These are phyloP conservation scores for Styela clava DNA, from an alignment of 23 tunicate species.

Conservation along the genomic window DNA sequence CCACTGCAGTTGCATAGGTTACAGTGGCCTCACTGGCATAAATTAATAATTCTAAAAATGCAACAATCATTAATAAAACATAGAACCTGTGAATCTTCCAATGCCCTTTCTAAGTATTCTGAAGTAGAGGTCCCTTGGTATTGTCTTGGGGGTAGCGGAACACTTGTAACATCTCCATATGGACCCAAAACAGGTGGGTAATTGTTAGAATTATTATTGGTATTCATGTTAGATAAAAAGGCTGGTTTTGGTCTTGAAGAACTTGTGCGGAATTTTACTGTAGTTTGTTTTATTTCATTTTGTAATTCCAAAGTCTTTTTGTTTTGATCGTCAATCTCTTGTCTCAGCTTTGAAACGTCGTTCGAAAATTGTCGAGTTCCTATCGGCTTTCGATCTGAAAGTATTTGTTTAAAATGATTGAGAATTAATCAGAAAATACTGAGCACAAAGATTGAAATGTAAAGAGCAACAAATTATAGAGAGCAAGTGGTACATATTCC, in stretches of 20 bases:
- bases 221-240: conserved; percentile 14
- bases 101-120: conserved; percentile 59
- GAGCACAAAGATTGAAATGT: too few species aligned
- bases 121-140: conserved; percentile 31
- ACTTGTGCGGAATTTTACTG: conserved; percentile 32
- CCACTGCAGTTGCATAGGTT: too few species aligned
- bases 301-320: conserved; percentile 46
- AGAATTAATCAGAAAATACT: too few species aligned
- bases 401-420: too few species aligned
- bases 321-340: conserved; percentile 40
- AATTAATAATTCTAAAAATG: too few species aligned
- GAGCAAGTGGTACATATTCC: too few species aligned
- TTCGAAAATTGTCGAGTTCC: conserved; percentile 11
- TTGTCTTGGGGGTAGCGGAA: not conserved
- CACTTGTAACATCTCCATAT: not conserved
- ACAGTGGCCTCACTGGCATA: not conserved
- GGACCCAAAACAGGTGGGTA: not conserved
- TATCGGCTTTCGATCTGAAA: not conserved
- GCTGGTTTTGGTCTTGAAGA: not conserved
- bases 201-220: conserved; percentile 36
- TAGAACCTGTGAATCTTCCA: conserved; percentile 74
- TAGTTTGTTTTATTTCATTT: conserved; percentile 32
- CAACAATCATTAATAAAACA: too few species aligned
- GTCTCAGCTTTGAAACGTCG: conserved; percentile 27
- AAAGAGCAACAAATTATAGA: too few species aligned